A percentile compares a stretch with the other conserved stretches of the same genome.
Conservation (phyloP, 2,888 invertebrate species). For the Phyllotreta striolata region DNA sequence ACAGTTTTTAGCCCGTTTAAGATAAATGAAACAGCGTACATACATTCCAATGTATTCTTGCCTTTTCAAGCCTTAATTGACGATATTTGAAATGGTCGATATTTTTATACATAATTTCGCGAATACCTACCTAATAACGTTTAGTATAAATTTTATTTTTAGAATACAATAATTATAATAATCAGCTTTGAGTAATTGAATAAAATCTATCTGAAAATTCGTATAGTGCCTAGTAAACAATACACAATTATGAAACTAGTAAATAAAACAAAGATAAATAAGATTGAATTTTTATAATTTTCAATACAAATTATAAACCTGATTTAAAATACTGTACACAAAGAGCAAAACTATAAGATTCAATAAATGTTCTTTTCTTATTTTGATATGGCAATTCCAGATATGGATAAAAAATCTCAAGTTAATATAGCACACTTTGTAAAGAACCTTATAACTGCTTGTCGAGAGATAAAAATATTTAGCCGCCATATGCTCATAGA, state of each 20-base stretch:
- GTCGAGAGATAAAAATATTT: constrained; percentile 57
- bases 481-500: constrained; percentile 58
- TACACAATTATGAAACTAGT: background rate
- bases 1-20: constrained; percentile 8
- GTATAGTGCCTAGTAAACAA: background rate
- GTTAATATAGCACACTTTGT: constrained; percentile 57
- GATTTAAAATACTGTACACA: constrained; percentile 83
- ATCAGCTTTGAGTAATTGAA: constrained; percentile 21
- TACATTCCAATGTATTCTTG: constrained; percentile 23
- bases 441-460: constrained; percentile 52
- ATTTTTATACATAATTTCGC: constrained; percentile 26
- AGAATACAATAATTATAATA: constrained; percentile 12
- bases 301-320: constrained; percentile 86
- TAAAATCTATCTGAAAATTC: constrained; percentile 16
- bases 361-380: constrained; percentile 55
- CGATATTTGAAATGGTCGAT: constrained; percentile 21
- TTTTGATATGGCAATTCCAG: constrained; percentile 62
- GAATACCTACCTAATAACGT: constrained; percentile 12
- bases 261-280: constrained; percentile 41
- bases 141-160: constrained; percentile 18
- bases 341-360: constrained; percentile 61
- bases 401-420: constrained; percentile 60
- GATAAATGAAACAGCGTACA: constrained; percentile 12
- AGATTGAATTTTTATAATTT: constrained; percentile 67
- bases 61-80: constrained; percentile 22